A percentile compares a stretch with the other conserved stretches of the same genome.
Conservation (phyloP, 2,113 vertebrate genomes). For the Orycteropus afer region DNA sequence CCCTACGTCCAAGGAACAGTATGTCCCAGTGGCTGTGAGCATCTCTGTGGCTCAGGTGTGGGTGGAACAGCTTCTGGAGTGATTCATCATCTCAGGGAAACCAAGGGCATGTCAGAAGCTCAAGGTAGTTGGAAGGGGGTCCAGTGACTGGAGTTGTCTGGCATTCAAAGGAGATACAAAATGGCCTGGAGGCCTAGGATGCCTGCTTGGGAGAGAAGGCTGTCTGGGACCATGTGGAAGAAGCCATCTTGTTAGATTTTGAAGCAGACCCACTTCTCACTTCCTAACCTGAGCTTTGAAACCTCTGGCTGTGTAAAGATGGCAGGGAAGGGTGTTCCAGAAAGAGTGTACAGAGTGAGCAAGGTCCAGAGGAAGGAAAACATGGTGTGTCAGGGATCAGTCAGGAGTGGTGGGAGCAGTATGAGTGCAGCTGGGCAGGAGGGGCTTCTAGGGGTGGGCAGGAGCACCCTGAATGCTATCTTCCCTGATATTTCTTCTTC, state of each 20-base stretch:
- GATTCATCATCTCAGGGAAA: not conserved
- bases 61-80: not conserved
- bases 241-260: not conserved
- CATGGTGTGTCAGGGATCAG: rapidly evolving
- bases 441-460: rapidly evolving
- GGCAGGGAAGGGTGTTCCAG: not conserved
- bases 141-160: not conserved
- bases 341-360: not conserved
- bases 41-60: not conserved
- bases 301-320: not conserved
- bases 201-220: rapidly evolving
- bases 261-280: not conserved
- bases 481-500: not conserved
- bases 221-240: not conserved
- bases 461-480: too few species aligned
- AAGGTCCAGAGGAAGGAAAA: not conserved
- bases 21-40: not conserved
- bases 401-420: not conserved
- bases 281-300: not conserved
- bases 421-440: not conserved
- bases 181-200: not conserved
- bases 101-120: not conserved
- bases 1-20: not conserved
- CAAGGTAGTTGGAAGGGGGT: not conserved
- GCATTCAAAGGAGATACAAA: not conserved